phyloP scores from a whole-genome alignment of 2,113 vertebrate genomes.

The Anas platyrhynchos region DNA sequence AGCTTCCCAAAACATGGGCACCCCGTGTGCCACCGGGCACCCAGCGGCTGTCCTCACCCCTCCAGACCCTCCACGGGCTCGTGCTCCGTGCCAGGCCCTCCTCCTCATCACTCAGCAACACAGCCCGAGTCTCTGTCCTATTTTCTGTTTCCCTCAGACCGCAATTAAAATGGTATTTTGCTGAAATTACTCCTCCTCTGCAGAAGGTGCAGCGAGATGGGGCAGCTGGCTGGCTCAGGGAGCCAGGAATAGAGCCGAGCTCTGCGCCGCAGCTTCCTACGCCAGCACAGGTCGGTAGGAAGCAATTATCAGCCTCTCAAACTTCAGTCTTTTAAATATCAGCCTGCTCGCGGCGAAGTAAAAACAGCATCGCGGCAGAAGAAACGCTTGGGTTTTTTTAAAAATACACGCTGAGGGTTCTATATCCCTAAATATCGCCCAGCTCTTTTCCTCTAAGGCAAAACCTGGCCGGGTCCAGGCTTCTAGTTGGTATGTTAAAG shows the following conservation, averaged over 20 bases:
- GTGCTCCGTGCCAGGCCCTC: neutral
- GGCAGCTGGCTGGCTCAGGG: neutral
- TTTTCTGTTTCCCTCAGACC: neutral
- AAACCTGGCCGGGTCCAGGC: neutral
- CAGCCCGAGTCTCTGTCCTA: neutral
- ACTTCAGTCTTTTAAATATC: neutral
- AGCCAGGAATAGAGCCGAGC: slow-evolving; percentile 23
- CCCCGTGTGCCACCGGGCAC: neutral
- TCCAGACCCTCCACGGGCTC: neutral
- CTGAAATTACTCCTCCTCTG: slow-evolving; percentile 12
- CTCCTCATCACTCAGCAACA: neutral
- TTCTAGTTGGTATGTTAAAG: neutral
- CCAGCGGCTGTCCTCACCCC: neutral
- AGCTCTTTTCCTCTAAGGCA: neutral
- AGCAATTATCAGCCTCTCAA: slow-evolving; percentile 36
- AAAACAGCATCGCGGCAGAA: neutral
- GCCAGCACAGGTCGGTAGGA: neutral
- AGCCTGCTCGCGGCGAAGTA: neutral
- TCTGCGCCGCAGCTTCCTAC: neutral
- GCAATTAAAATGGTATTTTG: slow-evolving; percentile 20
- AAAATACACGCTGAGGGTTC: neutral
- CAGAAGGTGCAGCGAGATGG: neutral
- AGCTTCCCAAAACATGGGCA: rapidly evolving
- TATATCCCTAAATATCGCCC: neutral
- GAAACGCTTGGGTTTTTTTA: neutral